A percentile compares a stretch with the other conserved stretches of the same genome.
Evolutionary conservation across 2,797 vertebrate species (phyloP).

Genomic region (Sebastes taczanowskii): DNA sequence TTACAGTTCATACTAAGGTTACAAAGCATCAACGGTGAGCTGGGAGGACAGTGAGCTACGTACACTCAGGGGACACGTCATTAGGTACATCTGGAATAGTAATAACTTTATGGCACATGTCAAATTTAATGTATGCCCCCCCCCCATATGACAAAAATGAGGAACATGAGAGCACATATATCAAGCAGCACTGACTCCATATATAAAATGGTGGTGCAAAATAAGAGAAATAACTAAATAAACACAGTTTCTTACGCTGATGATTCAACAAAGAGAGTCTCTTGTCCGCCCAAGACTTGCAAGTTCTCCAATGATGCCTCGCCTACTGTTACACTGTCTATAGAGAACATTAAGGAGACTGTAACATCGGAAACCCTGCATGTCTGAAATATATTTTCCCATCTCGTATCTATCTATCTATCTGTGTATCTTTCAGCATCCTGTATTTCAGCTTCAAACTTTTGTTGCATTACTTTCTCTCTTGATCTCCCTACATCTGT

Average conservation of each 20-base stretch:
- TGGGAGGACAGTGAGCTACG: no score
- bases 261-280: background rate
- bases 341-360: background rate
- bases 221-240: no score
- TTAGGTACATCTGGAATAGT: no score
- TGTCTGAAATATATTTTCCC: background rate
- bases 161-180: rapidly evolving
- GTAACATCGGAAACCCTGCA: background rate
- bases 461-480: background rate
- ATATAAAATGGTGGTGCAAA: rapidly evolving
- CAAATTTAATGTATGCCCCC: no score
- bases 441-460: background rate
- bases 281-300: background rate
- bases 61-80: no score
- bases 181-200: no score
- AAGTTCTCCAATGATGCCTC: background rate
- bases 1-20: no score
- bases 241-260: background rate
- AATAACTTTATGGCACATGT: no score
- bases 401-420: no score
- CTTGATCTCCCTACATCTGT: background rate
- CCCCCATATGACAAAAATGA: rapidly evolving
- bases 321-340: background rate
- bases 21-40: no score
- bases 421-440: background rate